Evolutionary conservation across 2,797 vertebrate species (phyloP), one percentile per base, ranked within the genome.

Genomic region (Melanogrammus aeglefinus): DNA sequence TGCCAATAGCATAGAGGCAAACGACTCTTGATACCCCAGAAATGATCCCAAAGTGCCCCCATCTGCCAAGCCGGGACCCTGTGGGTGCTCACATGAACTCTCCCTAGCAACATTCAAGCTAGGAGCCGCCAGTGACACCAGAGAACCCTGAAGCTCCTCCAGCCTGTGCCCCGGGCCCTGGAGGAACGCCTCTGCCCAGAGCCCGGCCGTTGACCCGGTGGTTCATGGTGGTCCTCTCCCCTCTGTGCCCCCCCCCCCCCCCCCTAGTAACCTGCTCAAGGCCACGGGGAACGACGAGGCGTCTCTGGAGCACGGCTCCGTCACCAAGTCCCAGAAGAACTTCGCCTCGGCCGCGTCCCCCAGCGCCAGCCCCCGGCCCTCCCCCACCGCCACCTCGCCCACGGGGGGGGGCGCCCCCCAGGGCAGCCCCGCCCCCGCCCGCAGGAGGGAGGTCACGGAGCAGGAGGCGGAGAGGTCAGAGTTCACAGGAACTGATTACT

Each of bases 381-480:
- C 95, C 14, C 92, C 79, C 51, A 75, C 85, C 0, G 88, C 66
- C 80, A 91, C 78, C 85, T 88, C 0, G 72, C 85, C 33, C 86
- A 47, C 70, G 77, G 90, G 33, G 88, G 94, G 84, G 92, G 91
- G 98, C 97, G 0, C 85, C 1, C 90, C 29, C 72, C 81, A 18
- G 9, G 76, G 88, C 66, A 81, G 91, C 79, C 85, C 89, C 0
- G 72, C 85, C 31, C 86, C 51, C 70, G 77, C 89, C 0, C 85
- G 88, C 35, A 89, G 94, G 84, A 92, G 81, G 81, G 96, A 97
- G 86, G 97, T 97, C 87, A 96, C 96, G 0, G 96, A 98, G 81
- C 96, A 98, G 89, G 97, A 99, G 91, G 98, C 97, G 0, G 98
- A 99, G 89, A 96, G 96, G 98, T 99, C 80, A 90, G 70, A 29